Conservation (phyloP, 2,888 invertebrate genomes). For the Amphipoea lucens region DNA sequence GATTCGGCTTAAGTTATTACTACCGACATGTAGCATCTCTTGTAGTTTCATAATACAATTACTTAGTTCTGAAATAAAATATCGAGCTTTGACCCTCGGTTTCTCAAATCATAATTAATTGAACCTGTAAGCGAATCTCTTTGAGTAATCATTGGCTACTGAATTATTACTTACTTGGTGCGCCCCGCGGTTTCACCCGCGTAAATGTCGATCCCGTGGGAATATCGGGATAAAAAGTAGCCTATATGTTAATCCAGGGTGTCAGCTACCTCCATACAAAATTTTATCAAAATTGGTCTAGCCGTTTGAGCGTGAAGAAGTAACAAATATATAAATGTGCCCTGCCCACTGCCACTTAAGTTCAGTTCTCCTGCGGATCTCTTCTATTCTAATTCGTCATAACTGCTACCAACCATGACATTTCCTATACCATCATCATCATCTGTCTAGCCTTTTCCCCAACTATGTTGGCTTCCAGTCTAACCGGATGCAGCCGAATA, state of each 20-base stretch:
- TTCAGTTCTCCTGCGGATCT: not conserved
- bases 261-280: no score
- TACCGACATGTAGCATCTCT: not conserved
- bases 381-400: not conserved
- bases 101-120: conserved; percentile 5
- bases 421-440: not conserved
- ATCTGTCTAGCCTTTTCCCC: no score
- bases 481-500: no score
- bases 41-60: not conserved
- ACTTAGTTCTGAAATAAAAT: not conserved
- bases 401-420: not conserved
- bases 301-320: no score
- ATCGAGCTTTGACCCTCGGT: not conserved
- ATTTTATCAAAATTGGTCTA: no score
- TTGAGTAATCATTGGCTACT: not conserved
- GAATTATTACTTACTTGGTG: not conserved
- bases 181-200: no score
- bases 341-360: not conserved
- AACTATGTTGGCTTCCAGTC: no score
- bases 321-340: not conserved
- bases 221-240: no score
- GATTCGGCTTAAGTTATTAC: not conserved
- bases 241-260: no score
- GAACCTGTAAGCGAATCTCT: not conserved
- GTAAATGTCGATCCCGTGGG: no score